These are phyloP conservation scores for Dunckerocampus dactyliophorus DNA, from an alignment of 2,113 vertebrate genomes.

Conservation along the genomic window DNA sequence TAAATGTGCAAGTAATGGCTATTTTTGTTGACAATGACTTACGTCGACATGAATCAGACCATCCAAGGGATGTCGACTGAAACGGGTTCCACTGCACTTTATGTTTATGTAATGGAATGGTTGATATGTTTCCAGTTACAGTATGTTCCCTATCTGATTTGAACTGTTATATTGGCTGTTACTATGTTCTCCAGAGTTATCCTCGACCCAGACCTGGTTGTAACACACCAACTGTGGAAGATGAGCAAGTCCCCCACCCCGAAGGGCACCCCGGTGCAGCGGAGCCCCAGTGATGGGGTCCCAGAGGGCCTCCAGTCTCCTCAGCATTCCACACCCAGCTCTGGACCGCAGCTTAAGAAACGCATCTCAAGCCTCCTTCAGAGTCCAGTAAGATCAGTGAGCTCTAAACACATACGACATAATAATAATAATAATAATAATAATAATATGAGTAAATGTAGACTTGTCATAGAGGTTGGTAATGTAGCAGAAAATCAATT, in stretches of 20 bases:
- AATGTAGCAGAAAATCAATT: constrained; percentile 37
- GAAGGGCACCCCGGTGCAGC: constrained; percentile 70
- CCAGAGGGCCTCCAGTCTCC: constrained; percentile 74
- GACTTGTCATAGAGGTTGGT: no score
- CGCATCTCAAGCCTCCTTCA: constrained; percentile 90
- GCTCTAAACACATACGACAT: background rate
- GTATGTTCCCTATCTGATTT: no score
- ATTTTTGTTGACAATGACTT: no score
- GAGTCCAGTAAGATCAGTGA: constrained; percentile 76
- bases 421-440: no score
- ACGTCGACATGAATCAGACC: no score
- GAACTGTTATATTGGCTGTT: background rate
- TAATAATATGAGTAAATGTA: background rate
- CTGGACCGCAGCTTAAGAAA: constrained; percentile 85
- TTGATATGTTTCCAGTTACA: no score
- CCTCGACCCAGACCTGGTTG: constrained; percentile 22
- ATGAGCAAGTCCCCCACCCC: constrained; percentile 76
- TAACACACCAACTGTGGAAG: constrained; percentile 56
- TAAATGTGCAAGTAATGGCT: no score
- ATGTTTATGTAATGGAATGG: no score
- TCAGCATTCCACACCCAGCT: constrained; percentile 77
- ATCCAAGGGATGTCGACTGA: no score
- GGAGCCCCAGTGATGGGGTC: constrained; percentile 78
- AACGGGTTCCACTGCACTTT: no score
- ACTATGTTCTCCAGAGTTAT: constrained; percentile 19